Conservation (phyloP, 1,140 invertebrate species). For the Euura saliciscinereae region DNA sequence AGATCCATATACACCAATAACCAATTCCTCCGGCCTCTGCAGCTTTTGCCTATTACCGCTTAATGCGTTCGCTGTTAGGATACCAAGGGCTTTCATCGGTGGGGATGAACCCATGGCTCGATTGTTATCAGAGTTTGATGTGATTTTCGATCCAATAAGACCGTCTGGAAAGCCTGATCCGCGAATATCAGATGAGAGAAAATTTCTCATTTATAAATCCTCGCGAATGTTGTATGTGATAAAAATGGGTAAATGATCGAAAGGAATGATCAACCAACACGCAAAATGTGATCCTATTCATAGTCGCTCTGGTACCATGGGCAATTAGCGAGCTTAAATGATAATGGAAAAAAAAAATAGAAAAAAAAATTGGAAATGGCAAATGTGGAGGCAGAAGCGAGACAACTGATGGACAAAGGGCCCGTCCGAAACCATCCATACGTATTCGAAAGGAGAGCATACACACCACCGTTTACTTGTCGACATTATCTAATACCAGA, state of each 20-base stretch:
- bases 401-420: neutral
- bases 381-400: neutral
- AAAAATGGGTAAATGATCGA: neutral
- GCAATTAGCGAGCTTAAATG: neutral
- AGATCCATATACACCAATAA: too few relatives aligned
- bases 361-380: neutral
- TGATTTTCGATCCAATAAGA: neutral
- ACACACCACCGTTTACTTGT: neutral
- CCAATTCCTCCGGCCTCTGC: too few relatives aligned
- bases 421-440: neutral
- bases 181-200: neutral
- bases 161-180: neutral
- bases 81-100: neutral
- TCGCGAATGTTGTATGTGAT: too few relatives aligned
- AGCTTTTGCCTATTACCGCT: neutral
- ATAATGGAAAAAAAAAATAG: neutral
- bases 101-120: neutral
- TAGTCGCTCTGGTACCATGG: neutral
- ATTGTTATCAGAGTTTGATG: constrained; percentile 1
- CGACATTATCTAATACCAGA: neutral
- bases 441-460: neutral
- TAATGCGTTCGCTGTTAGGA: neutral
- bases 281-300: neutral
- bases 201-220: too few relatives aligned
- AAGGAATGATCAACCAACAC: neutral